Base-by-base conservation (phyloP, 2,888 invertebrate genomes). In the Therioaphis trifolii region DNA sequence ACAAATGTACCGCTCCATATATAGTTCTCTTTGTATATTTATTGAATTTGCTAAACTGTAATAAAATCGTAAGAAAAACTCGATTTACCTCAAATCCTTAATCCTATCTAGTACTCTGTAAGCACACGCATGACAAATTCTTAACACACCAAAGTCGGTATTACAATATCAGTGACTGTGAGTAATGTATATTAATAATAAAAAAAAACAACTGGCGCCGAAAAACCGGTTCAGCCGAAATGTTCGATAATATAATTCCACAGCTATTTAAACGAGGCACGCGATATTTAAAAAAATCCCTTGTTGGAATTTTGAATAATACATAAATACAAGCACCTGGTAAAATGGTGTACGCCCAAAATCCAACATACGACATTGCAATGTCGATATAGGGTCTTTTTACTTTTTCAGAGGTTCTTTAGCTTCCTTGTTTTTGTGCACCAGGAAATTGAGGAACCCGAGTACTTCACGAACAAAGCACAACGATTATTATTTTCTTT, bases 341-440 rank as follows among this genome's bases (percentile, higher is more conserved):
- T 80, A 29, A 80, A n/a, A 71, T 58, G 15, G 71, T 43, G 43
- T 21, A 71, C 80, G 80, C 80, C 80, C 80, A 80, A 80, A 77
- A 69, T 55, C 15, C 71, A 58, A 61, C 71, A 58, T 77, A 71
- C 80, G 71, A 69, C 55, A 69, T 79, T 35, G 69, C 40, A 40
- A 69, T 55, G 40, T 79, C 40, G 68, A 63, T 77, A 77, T 75
- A 72, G 55, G 76, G 77, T 68, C 35, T 78, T 78, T 78, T 68
- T 68, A 78, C 52, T 78, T n/a, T n/a, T n/a, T 68, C 55, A 35
- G 66, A 66, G 63, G 69, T 79, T n/a, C 79, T 52, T 46, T 71
- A 71, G 71, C 71, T 80, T 80, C 80, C 80, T 80, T 80, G 80
- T 80, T 80, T 80, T 80, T 80, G 80, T 80, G 61, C 80, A 46